Evolutionary conservation across 2,888 invertebrate species (phyloP).

Genomic region (Drosophila atripex): DNA sequence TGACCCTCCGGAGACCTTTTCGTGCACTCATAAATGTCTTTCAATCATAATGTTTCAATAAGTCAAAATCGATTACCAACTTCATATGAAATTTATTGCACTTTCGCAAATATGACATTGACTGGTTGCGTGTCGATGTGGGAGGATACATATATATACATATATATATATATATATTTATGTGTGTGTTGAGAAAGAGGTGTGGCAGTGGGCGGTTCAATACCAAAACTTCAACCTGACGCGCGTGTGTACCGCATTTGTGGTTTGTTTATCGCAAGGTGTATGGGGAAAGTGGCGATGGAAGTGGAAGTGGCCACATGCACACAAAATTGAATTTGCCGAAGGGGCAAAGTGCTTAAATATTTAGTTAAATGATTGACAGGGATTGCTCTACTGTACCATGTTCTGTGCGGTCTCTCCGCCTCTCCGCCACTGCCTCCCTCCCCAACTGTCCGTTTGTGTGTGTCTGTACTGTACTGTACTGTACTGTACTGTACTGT

Average conservation of each 20-base stretch:
- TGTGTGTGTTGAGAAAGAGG: not conserved
- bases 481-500: not conserved
- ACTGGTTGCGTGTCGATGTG: conserved; percentile 40
- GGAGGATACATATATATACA: not conserved
- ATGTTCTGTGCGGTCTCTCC: not conserved
- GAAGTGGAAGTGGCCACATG: conserved; percentile 18
- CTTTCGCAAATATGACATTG: conserved; percentile 81
- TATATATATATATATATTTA: not conserved
- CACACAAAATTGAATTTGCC: conserved; percentile 55
- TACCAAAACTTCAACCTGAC: conserved; percentile 31
- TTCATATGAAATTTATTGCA: conserved; percentile 83
- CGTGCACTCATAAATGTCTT: conserved; percentile 82
- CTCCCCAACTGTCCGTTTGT: not conserved
- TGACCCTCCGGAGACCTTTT: conserved; percentile 77
- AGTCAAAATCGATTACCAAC: conserved; percentile 83
- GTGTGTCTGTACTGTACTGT: not conserved
- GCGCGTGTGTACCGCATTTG: conserved; percentile 62
- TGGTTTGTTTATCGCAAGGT: conserved; percentile 49
- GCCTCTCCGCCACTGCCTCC: too few species aligned
- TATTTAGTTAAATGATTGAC: conserved; percentile 65
- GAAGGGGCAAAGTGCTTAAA: conserved; percentile 53
- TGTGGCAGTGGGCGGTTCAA: not conserved
- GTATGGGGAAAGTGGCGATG: not conserved
- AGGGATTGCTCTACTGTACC: conserved; percentile 30
- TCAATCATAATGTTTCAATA: conserved; percentile 83